phyloP scores from a whole-genome alignment of 2,888 invertebrate genomes.

The Arenicola marina region DNA sequence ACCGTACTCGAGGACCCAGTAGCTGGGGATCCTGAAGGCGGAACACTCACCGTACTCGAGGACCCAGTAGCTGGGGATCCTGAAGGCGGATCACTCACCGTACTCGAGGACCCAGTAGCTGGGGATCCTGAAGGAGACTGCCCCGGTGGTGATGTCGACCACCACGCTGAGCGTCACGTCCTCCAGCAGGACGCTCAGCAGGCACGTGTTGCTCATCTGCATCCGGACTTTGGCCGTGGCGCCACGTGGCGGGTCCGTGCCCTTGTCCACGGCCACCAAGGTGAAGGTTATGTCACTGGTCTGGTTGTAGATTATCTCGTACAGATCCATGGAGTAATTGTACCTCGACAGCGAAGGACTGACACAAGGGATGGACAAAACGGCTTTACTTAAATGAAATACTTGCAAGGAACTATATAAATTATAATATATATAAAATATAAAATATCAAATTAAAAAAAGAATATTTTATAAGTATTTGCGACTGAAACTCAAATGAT shows the following conservation, averaged over 20 bases:
- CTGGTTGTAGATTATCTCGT: slow-evolving; percentile 38
- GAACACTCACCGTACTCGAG: too few relatives aligned
- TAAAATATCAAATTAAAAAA: too few relatives aligned
- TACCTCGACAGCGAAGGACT: slow-evolving; percentile 36
- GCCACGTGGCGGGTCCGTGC: slow-evolving; percentile 40
- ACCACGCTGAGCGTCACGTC: slow-evolving; percentile 32
- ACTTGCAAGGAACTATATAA: too few relatives aligned
- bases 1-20: too few relatives aligned
- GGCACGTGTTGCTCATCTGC: slow-evolving; percentile 46
- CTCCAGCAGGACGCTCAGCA: slow-evolving; percentile 40
- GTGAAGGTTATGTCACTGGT: slow-evolving; percentile 40
- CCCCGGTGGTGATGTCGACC: slow-evolving; percentile 39
- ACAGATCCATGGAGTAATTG: slow-evolving; percentile 26
- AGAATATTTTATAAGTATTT: not conserved
- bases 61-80: too few relatives aligned
- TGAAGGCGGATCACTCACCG: slow-evolving; percentile 35
- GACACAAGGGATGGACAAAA: too few relatives aligned
- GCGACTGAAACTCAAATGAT: not conserved
- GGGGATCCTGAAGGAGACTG: slow-evolving; percentile 40
- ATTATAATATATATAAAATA: too few relatives aligned
- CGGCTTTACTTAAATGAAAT: too few relatives aligned
- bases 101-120: slow-evolving; percentile 42
- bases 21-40: too few relatives aligned
- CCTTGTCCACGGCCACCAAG: slow-evolving; percentile 42
- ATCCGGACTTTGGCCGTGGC: slow-evolving; percentile 19